Base-by-base conservation (phyloP, 92 coral and sea anemone genomes). In the Actinostola sp. region DNA sequence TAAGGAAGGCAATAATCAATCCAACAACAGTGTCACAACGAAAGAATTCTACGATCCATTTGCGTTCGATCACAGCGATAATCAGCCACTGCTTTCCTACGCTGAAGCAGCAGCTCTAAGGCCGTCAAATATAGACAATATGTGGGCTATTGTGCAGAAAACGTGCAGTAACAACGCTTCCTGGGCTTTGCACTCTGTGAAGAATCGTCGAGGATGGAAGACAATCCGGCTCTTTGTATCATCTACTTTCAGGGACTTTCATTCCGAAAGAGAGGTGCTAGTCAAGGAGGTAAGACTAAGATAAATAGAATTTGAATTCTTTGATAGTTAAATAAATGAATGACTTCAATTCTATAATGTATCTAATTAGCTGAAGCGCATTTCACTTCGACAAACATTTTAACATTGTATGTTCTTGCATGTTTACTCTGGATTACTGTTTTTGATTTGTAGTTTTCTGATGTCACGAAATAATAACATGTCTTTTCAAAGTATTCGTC, bases 221-320 rank as follows among this genome's bases (percentile, higher is more conserved):
- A 95, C 99, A 4, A 95, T 95, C 65, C 87, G 99, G 10, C 72
- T 95, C 70, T 95, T 95, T 65, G 99, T 95, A 57, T 95, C 99
- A 5, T 95, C 99, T n/a, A 95, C 99, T 12, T 95, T 95, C 70
- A 87, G 92, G 17, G 98, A 94, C 71, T 94, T 94, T 73, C 98
- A 94, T 75, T 93, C 84, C 3, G 98, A 94, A 59, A 63, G 98
- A 26, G 98, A 94, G 60, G 92, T 84, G 1, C 89, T 94, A 8
- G 98, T 94, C 12, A 94, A 94, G 83, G 98, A 94, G 89, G 98
- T 94, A 51, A 75, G 67, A 1, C 16, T 24, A 42, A 4, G 30
- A 53, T 53, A 9, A 13, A 19, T 31, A n/a, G n/a, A n/a, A n/a
- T n/a, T n/a, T n/a, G n/a, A n/a, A n/a, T n/a, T n/a, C n/a, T 67